These are phyloP conservation scores for Syrmaticus mikado DNA, from an alignment of 2,113 vertebrate species.

Conservation along the genomic window DNA sequence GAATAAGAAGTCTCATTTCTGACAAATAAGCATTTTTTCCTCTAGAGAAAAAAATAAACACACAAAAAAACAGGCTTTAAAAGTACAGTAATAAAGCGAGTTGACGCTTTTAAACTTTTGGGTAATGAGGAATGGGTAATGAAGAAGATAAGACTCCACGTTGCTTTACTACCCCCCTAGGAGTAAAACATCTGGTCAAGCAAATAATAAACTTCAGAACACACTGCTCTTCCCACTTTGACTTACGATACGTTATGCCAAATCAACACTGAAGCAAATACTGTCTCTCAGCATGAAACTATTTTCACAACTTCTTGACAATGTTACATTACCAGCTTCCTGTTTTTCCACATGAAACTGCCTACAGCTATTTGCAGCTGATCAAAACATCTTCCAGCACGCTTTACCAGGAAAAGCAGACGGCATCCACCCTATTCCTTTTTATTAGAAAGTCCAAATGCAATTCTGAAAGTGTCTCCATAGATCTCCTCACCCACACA, in stretches of 20 bases:
- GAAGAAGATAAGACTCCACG: not conserved
- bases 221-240: not conserved
- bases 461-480: not conserved
- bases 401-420: not conserved
- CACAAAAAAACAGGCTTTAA: not conserved
- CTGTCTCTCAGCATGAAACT: not conserved
- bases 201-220: not conserved
- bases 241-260: not conserved
- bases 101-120: no score
- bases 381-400: not conserved
- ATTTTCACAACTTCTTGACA: not conserved
- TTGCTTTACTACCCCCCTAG: not conserved
- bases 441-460: not conserved
- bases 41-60: not conserved
- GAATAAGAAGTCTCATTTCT: not conserved
- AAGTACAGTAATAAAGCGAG: not conserved
- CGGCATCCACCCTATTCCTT: not conserved
- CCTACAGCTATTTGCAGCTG: not conserved
- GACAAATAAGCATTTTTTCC: not conserved
- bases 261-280: not conserved
- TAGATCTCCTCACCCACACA: accelerated
- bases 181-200: not conserved
- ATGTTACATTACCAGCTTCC: not conserved
- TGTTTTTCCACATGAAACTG: not conserved
- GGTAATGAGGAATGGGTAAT: not conserved